Percentiles rank a stretch among this genome's conserved stretches.
Conservation (phyloP, 2,113 vertebrate species). For the Spea bombifrons region DNA sequence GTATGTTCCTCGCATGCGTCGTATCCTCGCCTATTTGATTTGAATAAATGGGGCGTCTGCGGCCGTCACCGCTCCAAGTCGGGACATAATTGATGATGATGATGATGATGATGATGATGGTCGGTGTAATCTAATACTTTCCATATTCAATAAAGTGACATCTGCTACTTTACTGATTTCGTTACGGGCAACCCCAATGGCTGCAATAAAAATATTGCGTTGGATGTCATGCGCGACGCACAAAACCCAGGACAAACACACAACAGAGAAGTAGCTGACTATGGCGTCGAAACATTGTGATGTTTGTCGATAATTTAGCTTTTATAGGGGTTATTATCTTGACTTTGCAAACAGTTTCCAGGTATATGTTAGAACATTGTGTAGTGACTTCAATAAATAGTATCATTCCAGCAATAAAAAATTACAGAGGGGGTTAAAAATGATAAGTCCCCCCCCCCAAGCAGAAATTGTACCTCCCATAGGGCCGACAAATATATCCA, state of each 20-base stretch:
- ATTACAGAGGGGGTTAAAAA: too few relatives aligned
- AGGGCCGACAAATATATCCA: too few relatives aligned
- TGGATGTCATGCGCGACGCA: not conserved
- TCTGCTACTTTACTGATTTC: slow-evolving; percentile 23
- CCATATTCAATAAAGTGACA: slow-evolving; percentile 10
- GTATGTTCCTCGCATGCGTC: not conserved
- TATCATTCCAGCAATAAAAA: too few relatives aligned
- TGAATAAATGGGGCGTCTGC: not conserved
- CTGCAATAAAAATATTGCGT: not conserved
- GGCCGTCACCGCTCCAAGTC: not conserved
- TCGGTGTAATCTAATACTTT: not conserved
- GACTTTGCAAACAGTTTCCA: not conserved
- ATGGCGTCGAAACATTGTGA: not conserved
- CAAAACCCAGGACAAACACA: not conserved
- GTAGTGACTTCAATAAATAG: too few relatives aligned
- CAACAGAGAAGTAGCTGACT: not conserved
- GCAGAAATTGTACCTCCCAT: too few relatives aligned
- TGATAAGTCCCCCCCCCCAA: too few relatives aligned
- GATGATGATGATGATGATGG: not conserved
- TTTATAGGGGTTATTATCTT: not conserved
- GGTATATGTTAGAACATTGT: too few relatives aligned
- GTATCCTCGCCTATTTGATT: not conserved
- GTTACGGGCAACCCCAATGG: not conserved
- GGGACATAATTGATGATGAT: not conserved
- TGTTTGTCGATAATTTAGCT: not conserved